Conservation (phyloP, 2,888 invertebrate species). For the Drosophila quasianomalipes region DNA sequence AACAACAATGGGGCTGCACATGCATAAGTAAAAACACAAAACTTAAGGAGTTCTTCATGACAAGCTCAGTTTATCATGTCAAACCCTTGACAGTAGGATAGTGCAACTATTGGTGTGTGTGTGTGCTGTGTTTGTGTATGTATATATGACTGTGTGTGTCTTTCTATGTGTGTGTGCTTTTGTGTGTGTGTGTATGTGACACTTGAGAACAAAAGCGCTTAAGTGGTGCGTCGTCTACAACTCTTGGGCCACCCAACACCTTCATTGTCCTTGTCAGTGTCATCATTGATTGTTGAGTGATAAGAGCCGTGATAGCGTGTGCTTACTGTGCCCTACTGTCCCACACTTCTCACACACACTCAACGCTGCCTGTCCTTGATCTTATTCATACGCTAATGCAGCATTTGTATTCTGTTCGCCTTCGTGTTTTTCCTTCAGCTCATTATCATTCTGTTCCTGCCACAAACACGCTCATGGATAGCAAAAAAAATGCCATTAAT, state of each 20-base stretch:
- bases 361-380: slow-evolving; percentile 45
- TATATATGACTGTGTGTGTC: not conserved
- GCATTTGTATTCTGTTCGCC: not conserved
- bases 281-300: slow-evolving; percentile 67
- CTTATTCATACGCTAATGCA: slow-evolving; percentile 21
- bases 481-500: slow-evolving; percentile 56
- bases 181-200: slow-evolving; percentile 9
- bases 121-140: not conserved
- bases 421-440: slow-evolving; percentile 17
- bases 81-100: slow-evolving; percentile 1
- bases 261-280: slow-evolving; percentile 31
- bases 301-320: slow-evolving; percentile 50
- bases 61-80: slow-evolving; percentile 24
- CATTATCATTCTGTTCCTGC: slow-evolving; percentile 40
- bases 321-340: slow-evolving; percentile 27
- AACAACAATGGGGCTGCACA: slow-evolving; percentile 1
- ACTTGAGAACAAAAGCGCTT: slow-evolving; percentile 69
- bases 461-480: slow-evolving; percentile 4
- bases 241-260: slow-evolving; percentile 12
- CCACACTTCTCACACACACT: slow-evolving; percentile 11
- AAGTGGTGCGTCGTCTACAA: slow-evolving; percentile 56
- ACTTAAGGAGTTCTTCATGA: slow-evolving; percentile 33
- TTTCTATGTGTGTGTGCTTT: not conserved
- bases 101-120: slow-evolving; percentile 10
- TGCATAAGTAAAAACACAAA: slow-evolving; percentile 40